phyloP scores from a whole-genome alignment of 1,140 invertebrate genomes.

The Bombyx mori region DNA sequence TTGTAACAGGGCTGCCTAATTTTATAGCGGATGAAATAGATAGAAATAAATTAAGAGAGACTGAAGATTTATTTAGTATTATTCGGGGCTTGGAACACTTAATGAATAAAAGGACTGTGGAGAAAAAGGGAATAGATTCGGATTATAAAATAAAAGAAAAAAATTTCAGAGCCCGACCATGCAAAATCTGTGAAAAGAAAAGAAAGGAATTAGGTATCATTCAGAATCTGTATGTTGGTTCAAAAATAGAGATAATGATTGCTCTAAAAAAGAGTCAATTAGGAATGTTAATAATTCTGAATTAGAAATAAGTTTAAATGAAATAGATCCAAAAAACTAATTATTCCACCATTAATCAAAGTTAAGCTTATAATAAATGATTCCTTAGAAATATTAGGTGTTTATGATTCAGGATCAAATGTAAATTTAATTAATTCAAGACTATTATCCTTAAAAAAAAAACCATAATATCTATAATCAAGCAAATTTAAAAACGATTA shows the following conservation, averaged over 20 bases:
- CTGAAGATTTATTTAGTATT: conserved; percentile 25
- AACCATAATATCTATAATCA: conserved; percentile 10
- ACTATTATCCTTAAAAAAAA: conserved; percentile 24
- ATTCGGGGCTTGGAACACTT: conserved; percentile 27
- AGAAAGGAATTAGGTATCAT: conserved; percentile 1
- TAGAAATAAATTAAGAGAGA: conserved; percentile 25
- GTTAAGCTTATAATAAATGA: conserved; percentile 32
- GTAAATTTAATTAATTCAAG: conserved; percentile 33
- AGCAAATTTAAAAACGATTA: conserved; percentile 30
- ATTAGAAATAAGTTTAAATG: conserved; percentile 17
- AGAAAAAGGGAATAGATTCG: conserved; percentile 6
- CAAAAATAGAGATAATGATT: conserved; percentile 6
- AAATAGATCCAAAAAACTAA: conserved; percentile 17
- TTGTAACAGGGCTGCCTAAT: conserved; percentile 31
- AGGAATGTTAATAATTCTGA: conserved; percentile 19
- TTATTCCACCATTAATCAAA: conserved; percentile 41
- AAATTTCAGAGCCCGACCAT: background rate
- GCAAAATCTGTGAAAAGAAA: conserved; percentile 4
- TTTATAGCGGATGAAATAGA: conserved; percentile 32
- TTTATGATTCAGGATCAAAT: conserved; percentile 39
- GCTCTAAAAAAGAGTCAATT: conserved; percentile 1
- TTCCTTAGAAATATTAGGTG: conserved; percentile 19
- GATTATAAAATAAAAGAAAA: conserved; percentile 2
- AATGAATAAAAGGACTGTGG: conserved; percentile 16
- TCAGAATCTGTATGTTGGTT: conserved; percentile 5